These are phyloP conservation scores for Hemibagrus guttatus DNA, from an alignment of 2,797 vertebrate genomes.

Conservation along the genomic window DNA sequence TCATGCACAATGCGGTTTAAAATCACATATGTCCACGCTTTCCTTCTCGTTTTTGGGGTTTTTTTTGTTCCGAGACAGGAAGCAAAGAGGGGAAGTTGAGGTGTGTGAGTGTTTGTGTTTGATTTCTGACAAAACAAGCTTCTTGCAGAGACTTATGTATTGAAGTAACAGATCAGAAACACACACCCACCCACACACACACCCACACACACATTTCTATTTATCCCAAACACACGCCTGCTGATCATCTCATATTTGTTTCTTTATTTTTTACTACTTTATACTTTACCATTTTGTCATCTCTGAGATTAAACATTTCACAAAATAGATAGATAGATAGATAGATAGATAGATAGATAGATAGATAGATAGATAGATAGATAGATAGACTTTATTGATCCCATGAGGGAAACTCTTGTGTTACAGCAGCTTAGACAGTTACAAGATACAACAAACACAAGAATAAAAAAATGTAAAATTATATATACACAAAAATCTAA, in stretches of 20 bases:
- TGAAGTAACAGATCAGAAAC: background rate
- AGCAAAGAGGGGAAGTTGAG: slow-evolving; percentile 22
- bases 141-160: background rate
- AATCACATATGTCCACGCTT: slow-evolving; percentile 93
- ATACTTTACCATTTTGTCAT: too few relatives aligned
- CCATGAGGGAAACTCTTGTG: too few relatives aligned
- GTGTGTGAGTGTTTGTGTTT: background rate
- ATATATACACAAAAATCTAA: too few relatives aligned
- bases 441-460: too few relatives aligned
- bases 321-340: too few relatives aligned
- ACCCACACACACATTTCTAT: background rate
- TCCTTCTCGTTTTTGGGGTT: slow-evolving; percentile 7
- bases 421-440: too few relatives aligned
- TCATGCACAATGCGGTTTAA: slow-evolving; percentile 96
- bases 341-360: too few relatives aligned
- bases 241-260: background rate
- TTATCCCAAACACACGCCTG: too few relatives aligned
- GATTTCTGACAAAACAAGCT: background rate
- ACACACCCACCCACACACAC: background rate
- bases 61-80: slow-evolving; percentile 71
- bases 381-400: too few relatives aligned
- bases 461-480: too few relatives aligned
- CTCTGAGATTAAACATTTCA: too few relatives aligned
- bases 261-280: background rate
- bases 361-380: too few relatives aligned